Percentiles rank a stretch among this genome's conserved stretches.
phyloP scores from a whole-genome alignment of 1,140 invertebrate species.

The Ips typographus region DNA sequence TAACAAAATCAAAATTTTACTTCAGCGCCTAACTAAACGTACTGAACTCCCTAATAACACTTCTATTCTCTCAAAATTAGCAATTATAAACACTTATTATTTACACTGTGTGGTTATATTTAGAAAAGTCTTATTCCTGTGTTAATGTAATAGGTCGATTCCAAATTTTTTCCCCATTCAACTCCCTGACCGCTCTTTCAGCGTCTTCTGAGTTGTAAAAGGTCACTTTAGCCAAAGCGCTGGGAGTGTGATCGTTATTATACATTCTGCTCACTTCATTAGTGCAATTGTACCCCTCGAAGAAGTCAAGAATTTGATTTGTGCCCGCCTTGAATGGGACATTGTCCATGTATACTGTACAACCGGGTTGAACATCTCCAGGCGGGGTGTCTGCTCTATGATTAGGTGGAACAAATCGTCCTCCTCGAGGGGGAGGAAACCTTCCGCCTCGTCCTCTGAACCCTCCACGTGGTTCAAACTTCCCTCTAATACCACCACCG shows the following conservation, averaged over 20 bases:
- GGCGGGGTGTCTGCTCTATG: slow-evolving; percentile 11
- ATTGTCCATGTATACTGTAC: slow-evolving; percentile 80
- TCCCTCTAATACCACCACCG: neutral
- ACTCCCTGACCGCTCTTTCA: slow-evolving; percentile 65
- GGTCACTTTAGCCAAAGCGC: slow-evolving; percentile 85
- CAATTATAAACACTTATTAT: too few relatives aligned
- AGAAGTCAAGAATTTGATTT: slow-evolving; percentile 86
- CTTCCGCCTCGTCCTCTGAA: slow-evolving; percentile 40
- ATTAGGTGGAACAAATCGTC: neutral
- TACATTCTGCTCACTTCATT: slow-evolving; percentile 79
- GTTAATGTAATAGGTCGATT: slow-evolving; percentile 60
- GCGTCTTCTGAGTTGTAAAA: slow-evolving; percentile 77
- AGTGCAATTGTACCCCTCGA: slow-evolving; percentile 72
- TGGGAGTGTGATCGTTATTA: slow-evolving; percentile 81
- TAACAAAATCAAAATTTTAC: too few relatives aligned
- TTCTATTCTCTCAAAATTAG: too few relatives aligned
- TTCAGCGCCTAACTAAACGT: too few relatives aligned
- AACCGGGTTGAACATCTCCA: slow-evolving; percentile 62
- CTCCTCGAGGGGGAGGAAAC: neutral
- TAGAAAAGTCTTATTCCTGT: slow-evolving; percentile 21
- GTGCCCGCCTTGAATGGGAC: slow-evolving; percentile 82
- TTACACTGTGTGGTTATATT: too few relatives aligned
- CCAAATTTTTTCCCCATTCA: slow-evolving; percentile 58
- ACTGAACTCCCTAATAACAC: too few relatives aligned
- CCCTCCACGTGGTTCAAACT: neutral